Evolutionary conservation across 1,140 invertebrate genomes (phyloP), one percentile per base, ranked within the genome.

Genomic region (Nautilus pompilius): DNA sequence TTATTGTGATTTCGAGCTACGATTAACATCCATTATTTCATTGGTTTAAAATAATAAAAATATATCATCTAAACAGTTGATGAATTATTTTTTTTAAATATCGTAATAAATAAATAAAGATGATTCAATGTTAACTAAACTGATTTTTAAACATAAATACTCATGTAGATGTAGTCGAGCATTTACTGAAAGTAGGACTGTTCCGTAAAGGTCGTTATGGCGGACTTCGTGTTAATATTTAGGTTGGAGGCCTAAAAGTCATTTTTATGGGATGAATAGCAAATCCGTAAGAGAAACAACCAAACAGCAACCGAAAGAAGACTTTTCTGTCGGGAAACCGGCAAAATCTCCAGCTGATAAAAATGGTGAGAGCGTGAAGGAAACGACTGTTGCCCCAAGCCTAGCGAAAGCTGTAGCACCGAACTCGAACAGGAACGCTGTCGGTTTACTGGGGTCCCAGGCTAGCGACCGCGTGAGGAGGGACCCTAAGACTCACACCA

Each of bases 191-290:
- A 20, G 3, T 53, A 2, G 4, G 15, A 53, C 49, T 53, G 29
- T 53, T 53, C 49, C 49, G 49, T 26, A 53, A 53, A 53, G 49
- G 49, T 53, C 49, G 49, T 53, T 26, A 53, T 53, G 49, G 49
- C 49, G 3, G 49, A 53, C 29, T 3, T 26, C 49, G 17, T 53
- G 5, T 53, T 26, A 28, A 4, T 53, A 26, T 26, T 53, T 53
- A 53, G 49, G 49, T 26, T 26, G 24, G 49, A 28, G 24, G 4
- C 24, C 49, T 53, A 53, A 53, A 28, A 26, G 24, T 53, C 6
- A 53, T 8, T 26, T 26, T 22, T 28, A 28, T 53, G 49, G 24
- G 20, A 53, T 53, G 49, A 53, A 53, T 15, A 53, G 22, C 29
- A 53, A 53, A 53, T 5, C 49, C 4, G 15, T 28, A 53, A 28